These are phyloP conservation scores for Cryptotis parvus DNA, from an alignment of 2,113 vertebrate species.

Conservation along the genomic window DNA sequence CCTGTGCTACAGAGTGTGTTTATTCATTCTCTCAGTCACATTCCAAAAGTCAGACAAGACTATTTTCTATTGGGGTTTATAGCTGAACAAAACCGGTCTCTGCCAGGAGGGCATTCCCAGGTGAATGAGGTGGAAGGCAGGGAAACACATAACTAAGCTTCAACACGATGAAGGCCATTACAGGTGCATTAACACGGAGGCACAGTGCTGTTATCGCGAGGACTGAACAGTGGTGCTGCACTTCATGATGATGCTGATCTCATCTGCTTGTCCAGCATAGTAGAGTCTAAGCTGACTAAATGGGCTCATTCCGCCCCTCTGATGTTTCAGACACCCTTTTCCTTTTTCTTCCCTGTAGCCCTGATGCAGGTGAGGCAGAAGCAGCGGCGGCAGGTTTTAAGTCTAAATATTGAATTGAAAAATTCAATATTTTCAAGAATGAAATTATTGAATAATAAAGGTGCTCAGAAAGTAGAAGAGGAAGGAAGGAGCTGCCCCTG, in stretches of 20 bases:
- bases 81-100: not conserved
- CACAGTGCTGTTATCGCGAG: not conserved
- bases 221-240: not conserved
- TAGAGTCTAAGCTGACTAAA: slow-evolving; percentile 6
- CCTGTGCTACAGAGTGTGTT: not conserved
- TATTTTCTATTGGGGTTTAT: slow-evolving; percentile 4
- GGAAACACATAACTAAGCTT: slow-evolving; percentile 19
- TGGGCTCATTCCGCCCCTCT: not conserved
- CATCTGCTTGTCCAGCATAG: slow-evolving; percentile 51
- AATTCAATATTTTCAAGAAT: no score
- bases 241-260: not conserved
- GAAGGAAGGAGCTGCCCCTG: no score
- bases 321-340: not conserved
- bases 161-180: slow-evolving; percentile 2
- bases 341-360: not conserved
- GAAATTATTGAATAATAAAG: no score
- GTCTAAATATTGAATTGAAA: no score
- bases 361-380: no score
- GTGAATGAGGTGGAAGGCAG: slow-evolving; percentile 36
- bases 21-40: not conserved
- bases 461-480: no score
- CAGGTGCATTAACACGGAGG: not conserved
- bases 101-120: slow-evolving; percentile 59
- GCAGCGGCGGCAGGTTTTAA: no score
- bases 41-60: not conserved